A percentile compares a stretch with the other conserved stretches of the same genome.
These are phyloP conservation scores for Gari tellinella DNA, from an alignment of 2,888 invertebrate species.

Conservation along the genomic window DNA sequence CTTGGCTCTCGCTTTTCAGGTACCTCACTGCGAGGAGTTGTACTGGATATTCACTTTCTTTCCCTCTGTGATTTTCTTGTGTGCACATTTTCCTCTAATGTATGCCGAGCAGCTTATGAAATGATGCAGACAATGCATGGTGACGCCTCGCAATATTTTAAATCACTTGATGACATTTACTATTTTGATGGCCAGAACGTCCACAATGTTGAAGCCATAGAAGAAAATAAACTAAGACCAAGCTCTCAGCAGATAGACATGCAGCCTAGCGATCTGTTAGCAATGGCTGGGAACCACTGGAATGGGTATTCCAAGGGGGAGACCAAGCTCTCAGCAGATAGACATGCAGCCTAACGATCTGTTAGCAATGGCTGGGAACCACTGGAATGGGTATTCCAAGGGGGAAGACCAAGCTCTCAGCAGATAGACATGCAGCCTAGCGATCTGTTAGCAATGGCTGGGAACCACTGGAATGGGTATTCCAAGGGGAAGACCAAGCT, in stretches of 20 bases:
- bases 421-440: too few relatives aligned
- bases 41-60: constrained; percentile 96
- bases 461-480: too few relatives aligned
- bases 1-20: constrained; percentile 96
- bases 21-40: constrained; percentile 95
- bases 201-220: constrained; percentile 92
- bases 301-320: constrained; percentile 97
- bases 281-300: constrained; percentile 99
- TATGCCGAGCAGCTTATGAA: constrained; percentile 98
- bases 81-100: constrained; percentile 99
- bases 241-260: constrained; percentile 88
- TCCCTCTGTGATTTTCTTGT: constrained; percentile 96
- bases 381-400: too few relatives aligned
- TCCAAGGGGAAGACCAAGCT: too few relatives aligned
- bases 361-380: too few relatives aligned
- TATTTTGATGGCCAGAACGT: constrained; percentile 99
- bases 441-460: too few relatives aligned
- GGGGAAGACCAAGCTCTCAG: too few relatives aligned
- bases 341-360: too few relatives aligned
- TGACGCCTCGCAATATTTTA: constrained; percentile 90
- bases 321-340: too few relatives aligned
- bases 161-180: constrained; percentile 98
- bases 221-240: constrained; percentile 86
- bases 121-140: constrained; percentile 92
- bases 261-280: constrained; percentile 91